Evolutionary conservation across 2,113 vertebrate genomes (phyloP).

Genomic region (Sceloporus undulatus): DNA sequence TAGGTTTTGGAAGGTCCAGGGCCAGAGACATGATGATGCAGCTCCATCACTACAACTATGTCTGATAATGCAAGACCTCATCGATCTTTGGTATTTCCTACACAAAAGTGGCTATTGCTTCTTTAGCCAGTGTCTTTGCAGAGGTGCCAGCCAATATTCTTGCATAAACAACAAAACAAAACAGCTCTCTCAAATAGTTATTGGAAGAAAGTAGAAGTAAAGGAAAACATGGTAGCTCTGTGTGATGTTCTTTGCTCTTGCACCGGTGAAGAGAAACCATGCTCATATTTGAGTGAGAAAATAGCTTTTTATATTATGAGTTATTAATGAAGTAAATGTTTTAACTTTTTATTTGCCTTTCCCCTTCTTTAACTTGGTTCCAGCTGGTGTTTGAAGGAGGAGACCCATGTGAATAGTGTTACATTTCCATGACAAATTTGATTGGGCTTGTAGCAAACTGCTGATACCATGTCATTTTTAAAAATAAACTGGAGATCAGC

Average conservation of each 20-base stretch:
- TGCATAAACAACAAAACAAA: too few relatives aligned
- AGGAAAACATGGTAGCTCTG: background rate
- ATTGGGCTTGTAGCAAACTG: background rate
- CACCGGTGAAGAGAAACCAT: background rate
- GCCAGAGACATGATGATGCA: too few relatives aligned
- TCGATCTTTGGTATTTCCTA: too few relatives aligned
- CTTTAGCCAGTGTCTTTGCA: too few relatives aligned
- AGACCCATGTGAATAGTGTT: background rate
- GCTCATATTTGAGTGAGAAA: slow-evolving; percentile 5
- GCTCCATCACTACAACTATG: too few relatives aligned
- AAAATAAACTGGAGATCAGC: background rate
- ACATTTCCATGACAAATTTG: background rate
- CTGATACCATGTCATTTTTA: background rate
- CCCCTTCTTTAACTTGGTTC: background rate
- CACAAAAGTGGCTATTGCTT: too few relatives aligned
- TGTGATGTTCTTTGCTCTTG: background rate
- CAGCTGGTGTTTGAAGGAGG: background rate
- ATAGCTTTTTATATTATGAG: background rate
- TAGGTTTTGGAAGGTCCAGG: too few relatives aligned
- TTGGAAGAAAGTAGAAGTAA: background rate
- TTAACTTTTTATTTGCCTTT: too few relatives aligned
- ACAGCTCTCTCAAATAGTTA: background rate
- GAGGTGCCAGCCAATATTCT: too few relatives aligned
- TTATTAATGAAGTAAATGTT: background rate
- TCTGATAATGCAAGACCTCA: too few relatives aligned